These are phyloP conservation scores for Idaea biselata DNA, from an alignment of 2,888 invertebrate genomes.

Conservation along the genomic window DNA sequence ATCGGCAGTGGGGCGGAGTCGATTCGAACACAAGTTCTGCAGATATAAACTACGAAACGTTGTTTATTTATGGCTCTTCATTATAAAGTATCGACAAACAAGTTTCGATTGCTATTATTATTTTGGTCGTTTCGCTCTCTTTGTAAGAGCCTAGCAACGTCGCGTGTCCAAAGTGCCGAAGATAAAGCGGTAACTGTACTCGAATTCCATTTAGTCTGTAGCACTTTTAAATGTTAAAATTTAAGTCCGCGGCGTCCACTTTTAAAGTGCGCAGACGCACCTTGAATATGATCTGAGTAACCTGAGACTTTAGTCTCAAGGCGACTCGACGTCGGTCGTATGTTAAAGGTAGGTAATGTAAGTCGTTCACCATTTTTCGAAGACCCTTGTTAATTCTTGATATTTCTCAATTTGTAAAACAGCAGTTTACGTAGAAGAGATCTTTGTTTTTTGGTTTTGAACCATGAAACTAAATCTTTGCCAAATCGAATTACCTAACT, in stretches of 20 bases:
- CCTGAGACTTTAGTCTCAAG: slow-evolving; percentile 72
- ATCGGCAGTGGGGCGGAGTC: slow-evolving; percentile 60
- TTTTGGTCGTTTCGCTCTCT: slow-evolving; percentile 27
- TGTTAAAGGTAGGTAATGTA: slow-evolving; percentile 44
- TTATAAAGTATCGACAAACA: slow-evolving; percentile 43
- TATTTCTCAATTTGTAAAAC: slow-evolving; percentile 35
- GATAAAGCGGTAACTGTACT: slow-evolving; percentile 39
- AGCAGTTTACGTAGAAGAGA: slow-evolving; percentile 38
- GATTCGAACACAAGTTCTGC: slow-evolving; percentile 51
- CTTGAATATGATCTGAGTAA: slow-evolving; percentile 79
- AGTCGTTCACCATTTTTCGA: slow-evolving; percentile 48
- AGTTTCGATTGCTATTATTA: slow-evolving; percentile 46
- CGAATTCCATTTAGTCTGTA: slow-evolving; percentile 36
- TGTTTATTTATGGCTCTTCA: slow-evolving; percentile 48
- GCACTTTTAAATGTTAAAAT: slow-evolving; percentile 47
- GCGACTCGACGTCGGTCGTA: slow-evolving; percentile 59
- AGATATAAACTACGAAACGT: slow-evolving; percentile 47
- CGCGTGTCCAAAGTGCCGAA: slow-evolving; percentile 29
- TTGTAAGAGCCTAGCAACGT: slow-evolving; percentile 28
- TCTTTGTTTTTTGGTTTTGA: slow-evolving; percentile 54
- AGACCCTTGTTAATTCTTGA: slow-evolving; percentile 53
- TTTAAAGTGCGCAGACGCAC: slow-evolving; percentile 55
- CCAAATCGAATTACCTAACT: slow-evolving; percentile 72
- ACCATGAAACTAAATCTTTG: slow-evolving; percentile 65
- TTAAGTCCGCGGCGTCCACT: slow-evolving; percentile 49